Conservation (phyloP, 2,797 vertebrate genomes). For the Spinibarbus caldwelli region DNA sequence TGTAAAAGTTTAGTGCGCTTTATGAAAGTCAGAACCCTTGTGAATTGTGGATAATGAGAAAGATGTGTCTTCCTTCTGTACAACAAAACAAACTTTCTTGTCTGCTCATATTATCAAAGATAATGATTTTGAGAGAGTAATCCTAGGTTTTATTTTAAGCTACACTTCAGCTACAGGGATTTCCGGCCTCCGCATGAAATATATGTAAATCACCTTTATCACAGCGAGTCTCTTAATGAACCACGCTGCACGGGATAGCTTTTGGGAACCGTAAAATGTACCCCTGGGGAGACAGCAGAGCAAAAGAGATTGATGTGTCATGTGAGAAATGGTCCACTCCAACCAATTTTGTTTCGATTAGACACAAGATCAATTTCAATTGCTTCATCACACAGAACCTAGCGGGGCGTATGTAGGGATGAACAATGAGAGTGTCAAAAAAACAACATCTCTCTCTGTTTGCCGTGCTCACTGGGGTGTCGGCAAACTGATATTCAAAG, state of each 20-base stretch:
- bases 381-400: constrained; percentile 46
- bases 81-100: constrained; percentile 1
- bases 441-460: constrained; percentile 44
- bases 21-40: neutral
- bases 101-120: neutral
- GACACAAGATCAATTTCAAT: constrained; percentile 63
- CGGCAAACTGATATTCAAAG: constrained; percentile 42
- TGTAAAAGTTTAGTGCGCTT: neutral
- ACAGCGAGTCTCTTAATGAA: constrained; percentile 33
- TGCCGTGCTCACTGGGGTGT: constrained; percentile 42
- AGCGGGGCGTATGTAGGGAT: constrained; percentile 44
- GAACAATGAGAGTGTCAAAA: constrained; percentile 63
- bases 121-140: constrained; percentile 13
- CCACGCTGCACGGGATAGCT: constrained; percentile 26
- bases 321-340: constrained; percentile 51
- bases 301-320: constrained; percentile 54
- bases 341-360: constrained; percentile 62
- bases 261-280: constrained; percentile 37
- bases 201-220: constrained; percentile 33
- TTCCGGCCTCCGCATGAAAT: constrained; percentile 4
- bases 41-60: neutral
- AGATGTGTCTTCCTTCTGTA: neutral
- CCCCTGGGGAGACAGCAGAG: constrained; percentile 26
- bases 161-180: constrained; percentile 26
- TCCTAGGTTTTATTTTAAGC: constrained; percentile 20